These are phyloP conservation scores for Amyelois transitella DNA, from an alignment of 1,140 invertebrate species.

Conservation along the genomic window DNA sequence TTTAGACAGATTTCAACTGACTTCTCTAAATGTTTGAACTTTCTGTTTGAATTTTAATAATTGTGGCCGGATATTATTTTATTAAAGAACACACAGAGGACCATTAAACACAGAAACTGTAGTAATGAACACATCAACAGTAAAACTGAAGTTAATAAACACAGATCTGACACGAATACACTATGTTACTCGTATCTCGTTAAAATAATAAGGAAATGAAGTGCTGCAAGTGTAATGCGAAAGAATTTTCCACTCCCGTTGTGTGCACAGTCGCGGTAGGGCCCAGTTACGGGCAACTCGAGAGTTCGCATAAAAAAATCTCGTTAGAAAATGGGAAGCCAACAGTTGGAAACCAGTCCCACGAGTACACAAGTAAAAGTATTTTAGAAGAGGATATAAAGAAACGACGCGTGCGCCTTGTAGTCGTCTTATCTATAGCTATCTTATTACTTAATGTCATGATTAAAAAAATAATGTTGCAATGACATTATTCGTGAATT, in stretches of 20 bases:
- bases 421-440: background rate
- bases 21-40: conserved; percentile 8
- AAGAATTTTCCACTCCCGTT: conserved; percentile 39
- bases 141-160: too few species aligned
- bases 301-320: conserved; percentile 48
- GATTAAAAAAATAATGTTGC: background rate
- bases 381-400: conserved; percentile 19
- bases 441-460: background rate
- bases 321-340: conserved; percentile 70
- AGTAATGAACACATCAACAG: too few species aligned
- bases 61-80: too few species aligned
- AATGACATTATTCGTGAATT: background rate
- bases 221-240: background rate
- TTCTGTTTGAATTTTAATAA: conserved; percentile 8
- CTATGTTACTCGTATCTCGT: too few species aligned
- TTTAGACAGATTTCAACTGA: conserved; percentile 11
- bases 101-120: too few species aligned
- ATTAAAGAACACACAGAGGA: too few species aligned
- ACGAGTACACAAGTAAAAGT: conserved; percentile 37
- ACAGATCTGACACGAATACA: too few species aligned
- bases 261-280: conserved; percentile 34
- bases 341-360: conserved; percentile 46
- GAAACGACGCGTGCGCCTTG: background rate
- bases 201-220: background rate
- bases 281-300: conserved; percentile 36